A percentile compares a stretch with the other conserved stretches of the same genome.
Conservation (phyloP, 1,140 invertebrate genomes). For the Drosophila mojavensis region DNA sequence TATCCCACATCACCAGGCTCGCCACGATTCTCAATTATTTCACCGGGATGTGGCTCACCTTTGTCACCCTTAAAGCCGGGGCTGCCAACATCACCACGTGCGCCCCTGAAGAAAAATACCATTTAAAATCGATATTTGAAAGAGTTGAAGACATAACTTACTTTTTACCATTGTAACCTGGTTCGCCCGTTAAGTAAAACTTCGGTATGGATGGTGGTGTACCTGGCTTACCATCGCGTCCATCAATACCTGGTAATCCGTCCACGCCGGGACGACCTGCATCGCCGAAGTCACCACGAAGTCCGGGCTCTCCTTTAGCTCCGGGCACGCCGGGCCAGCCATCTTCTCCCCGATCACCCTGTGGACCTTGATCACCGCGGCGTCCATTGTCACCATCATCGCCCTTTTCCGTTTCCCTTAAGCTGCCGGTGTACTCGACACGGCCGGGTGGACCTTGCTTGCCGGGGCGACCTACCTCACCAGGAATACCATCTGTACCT, state of each 20-base stretch:
- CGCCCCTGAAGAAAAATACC: constrained; percentile 71
- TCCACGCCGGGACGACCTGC: constrained; percentile 84
- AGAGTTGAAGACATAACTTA: constrained; percentile 17
- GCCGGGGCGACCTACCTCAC: constrained; percentile 72
- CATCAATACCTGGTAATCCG: constrained; percentile 84
- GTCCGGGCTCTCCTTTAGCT: constrained; percentile 84
- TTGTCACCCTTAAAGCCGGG: constrained; percentile 86
- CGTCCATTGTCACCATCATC: constrained; percentile 82
- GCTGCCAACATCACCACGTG: constrained; percentile 84
- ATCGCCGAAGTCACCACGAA: constrained; percentile 85
- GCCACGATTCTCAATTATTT: constrained; percentile 65
- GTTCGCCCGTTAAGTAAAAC: constrained; percentile 84
- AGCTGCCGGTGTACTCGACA: constrained; percentile 11
- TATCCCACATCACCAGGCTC: constrained; percentile 62
- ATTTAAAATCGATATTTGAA: background rate
- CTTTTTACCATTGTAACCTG: constrained; percentile 83
- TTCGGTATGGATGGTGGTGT: constrained; percentile 79
- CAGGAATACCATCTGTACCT: constrained; percentile 75
- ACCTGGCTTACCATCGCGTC: constrained; percentile 85
- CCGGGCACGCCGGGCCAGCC: constrained; percentile 84
- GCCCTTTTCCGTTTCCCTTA: constrained; percentile 14
- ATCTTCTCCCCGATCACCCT: constrained; percentile 73
- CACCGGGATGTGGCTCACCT: constrained; percentile 85
- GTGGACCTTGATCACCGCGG: constrained; percentile 84
- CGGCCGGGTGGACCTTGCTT: constrained; percentile 62